These are phyloP conservation scores for Noctua fimbriata DNA, from an alignment of 2,888 invertebrate species.

Conservation along the genomic window DNA sequence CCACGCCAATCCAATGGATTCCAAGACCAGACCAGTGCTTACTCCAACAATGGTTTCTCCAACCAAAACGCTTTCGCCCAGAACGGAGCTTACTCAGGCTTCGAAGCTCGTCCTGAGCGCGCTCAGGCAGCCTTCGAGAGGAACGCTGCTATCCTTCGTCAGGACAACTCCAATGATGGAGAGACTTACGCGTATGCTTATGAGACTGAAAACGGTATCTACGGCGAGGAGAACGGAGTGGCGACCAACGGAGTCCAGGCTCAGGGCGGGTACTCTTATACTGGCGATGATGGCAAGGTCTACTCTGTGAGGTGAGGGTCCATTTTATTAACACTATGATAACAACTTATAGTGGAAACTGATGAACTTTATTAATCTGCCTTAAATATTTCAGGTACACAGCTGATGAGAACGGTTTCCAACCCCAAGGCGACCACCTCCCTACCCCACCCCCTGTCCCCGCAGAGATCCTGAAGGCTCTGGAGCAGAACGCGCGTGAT, in stretches of 20 bases:
- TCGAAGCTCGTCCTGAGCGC: constrained; percentile 77
- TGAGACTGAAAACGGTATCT: constrained; percentile 87
- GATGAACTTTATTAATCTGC: too few species aligned
- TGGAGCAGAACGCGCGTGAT: constrained; percentile 86
- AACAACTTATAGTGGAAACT: too few species aligned
- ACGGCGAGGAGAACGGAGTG: constrained; percentile 84
- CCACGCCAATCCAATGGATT: constrained; percentile 59
- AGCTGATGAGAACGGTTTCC: constrained; percentile 86
- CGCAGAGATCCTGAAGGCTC: constrained; percentile 83
- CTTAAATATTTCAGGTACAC: constrained; percentile 77
- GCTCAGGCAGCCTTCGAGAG: constrained; percentile 83
- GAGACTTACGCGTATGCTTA: constrained; percentile 82
- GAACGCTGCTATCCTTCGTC: constrained; percentile 84
- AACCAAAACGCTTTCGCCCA: constrained; percentile 56
- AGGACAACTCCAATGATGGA: constrained; percentile 83
- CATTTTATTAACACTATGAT: not conserved
- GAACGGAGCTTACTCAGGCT: constrained; percentile 65
- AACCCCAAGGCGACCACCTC: constrained; percentile 84
- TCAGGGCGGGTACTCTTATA: constrained; percentile 85
- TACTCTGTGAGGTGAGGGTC: constrained; percentile 82
- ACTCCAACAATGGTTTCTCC: constrained; percentile 47
- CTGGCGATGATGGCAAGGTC: constrained; percentile 86
- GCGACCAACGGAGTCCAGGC: constrained; percentile 86
- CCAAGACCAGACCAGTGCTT: constrained; percentile 51
- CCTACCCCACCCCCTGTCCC: constrained; percentile 87